Percentiles rank a stretch among this genome's conserved stretches.
Conservation (phyloP, 23 tunicate genomes). For the Clavelina lepadiformis region DNA sequence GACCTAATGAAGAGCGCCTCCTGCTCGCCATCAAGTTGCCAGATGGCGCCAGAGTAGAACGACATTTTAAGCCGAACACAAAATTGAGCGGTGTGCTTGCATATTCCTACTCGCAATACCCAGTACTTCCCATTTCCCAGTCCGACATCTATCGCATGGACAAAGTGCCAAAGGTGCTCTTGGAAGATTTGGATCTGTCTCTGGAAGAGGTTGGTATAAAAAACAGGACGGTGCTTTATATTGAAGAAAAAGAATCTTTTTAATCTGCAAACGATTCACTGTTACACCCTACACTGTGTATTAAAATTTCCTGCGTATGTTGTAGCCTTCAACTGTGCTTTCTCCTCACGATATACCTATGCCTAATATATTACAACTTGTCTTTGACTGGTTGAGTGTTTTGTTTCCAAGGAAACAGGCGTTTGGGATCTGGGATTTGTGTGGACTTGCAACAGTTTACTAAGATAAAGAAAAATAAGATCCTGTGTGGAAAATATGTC, state of each 20-base stretch:
- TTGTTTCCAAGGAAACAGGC: no score
- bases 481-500: no score
- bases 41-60: constrained; percentile 75
- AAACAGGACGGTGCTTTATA: constrained; percentile 69
- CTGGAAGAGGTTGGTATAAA: constrained; percentile 30
- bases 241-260: constrained; percentile 79
- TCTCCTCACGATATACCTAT: no score
- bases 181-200: constrained; percentile 23
- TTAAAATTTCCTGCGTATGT: no score
- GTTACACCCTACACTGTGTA: no score
- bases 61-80: constrained; percentile 45
- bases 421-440: no score
- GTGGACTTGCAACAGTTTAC: no score
- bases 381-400: no score
- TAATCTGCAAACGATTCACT: no score
- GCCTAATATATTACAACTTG: no score
- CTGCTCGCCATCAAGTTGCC: constrained; percentile 75
- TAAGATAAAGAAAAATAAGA: no score
- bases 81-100: constrained; percentile 32
- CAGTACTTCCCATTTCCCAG: constrained; percentile 19
- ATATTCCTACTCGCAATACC: constrained; percentile 45
- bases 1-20: constrained; percentile 44
- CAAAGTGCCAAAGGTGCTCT: constrained; percentile 41
- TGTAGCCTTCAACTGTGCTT: no score
- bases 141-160: constrained; percentile 65